These are phyloP conservation scores for Apus apus DNA, from an alignment of 2,113 vertebrate genomes.

Conservation along the genomic window DNA sequence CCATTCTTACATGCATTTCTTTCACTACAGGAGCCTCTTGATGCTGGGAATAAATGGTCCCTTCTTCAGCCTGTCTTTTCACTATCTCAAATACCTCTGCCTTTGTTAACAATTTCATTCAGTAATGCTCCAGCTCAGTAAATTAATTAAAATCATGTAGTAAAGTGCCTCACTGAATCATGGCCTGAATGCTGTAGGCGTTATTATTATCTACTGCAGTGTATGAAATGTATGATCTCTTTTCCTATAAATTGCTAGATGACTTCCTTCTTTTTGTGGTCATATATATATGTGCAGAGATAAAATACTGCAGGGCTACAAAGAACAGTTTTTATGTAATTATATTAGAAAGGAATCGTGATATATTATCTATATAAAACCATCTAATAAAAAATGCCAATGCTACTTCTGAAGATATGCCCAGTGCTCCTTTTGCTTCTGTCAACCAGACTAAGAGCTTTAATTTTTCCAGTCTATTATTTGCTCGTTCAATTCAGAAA, in stretches of 20 bases:
- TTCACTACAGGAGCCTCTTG: background rate
- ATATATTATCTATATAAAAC: constrained; percentile 47
- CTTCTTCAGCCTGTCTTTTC: background rate
- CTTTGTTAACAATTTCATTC: constrained; percentile 36
- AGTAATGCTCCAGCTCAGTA: background rate
- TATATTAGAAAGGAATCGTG: constrained; percentile 4
- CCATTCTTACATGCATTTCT: background rate
- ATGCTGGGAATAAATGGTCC: background rate
- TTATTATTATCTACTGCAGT: background rate
- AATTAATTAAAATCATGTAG: constrained; percentile 25
- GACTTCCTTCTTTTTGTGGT: constrained; percentile 30
- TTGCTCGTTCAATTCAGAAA: constrained; percentile 44
- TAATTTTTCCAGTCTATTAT: constrained; percentile 58
- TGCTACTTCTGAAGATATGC: constrained; percentile 30
- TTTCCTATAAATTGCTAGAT: constrained; percentile 14
- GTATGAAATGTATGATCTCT: background rate
- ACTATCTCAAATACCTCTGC: background rate
- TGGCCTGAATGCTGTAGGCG: background rate
- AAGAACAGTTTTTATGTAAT: constrained; percentile 14
- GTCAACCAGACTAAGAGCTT: constrained; percentile 64
- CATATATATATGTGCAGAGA: background rate
- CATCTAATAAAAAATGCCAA: constrained; percentile 33
- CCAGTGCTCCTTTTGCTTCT: constrained; percentile 42
- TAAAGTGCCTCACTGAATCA: constrained; percentile 35
- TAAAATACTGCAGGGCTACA: constrained; percentile 8